Base-by-base conservation (phyloP, 2,888 invertebrate species). In the Amblyjoppa proteus region DNA sequence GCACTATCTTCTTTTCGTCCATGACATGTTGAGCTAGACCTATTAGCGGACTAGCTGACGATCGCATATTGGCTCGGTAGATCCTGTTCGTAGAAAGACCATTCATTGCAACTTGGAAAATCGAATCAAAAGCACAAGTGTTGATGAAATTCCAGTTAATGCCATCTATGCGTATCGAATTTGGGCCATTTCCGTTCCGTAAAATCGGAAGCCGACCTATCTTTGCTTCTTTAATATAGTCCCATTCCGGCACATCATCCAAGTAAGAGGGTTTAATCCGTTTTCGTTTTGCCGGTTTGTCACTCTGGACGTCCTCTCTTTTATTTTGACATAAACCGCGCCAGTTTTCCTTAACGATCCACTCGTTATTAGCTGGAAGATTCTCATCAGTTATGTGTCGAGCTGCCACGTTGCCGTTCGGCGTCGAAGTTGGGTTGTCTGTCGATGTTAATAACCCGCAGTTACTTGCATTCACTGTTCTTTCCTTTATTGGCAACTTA, bases 191-290 rank as follows among this genome's bases (percentile, higher is more conserved):
- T 64, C 38, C 64, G n/a, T 64, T 71, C 71, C 2, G 28, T 51
- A 34, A 25, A 28, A 71, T 53, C 3, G 73, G 73, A 11, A 73
- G 53, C n/a, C 58, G 56, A 2, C 56, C 73, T n/a, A 20, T 41
- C 13, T 73, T 73, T 1, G 56, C 38, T 7, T 73, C 13, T 56
- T 58, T 38, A 20, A 56, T 20, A 11, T 11, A 73, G 20, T 73
- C 68, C 68, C 68, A 68, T 41, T 68, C 41, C 38, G 73, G 73
- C 25, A 58, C 58, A 28, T 74, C 74, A 38, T 74, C 74, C 16
- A 74, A 61, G 38, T 74, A 74, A 3, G 74, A 74, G n/a, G 73
- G 56, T 9, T 58, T 34, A n/a, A n/a, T n/a, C 16, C 38, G 34
- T 25, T 49, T 69, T 25, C 3, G 4, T 41, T 64, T 77, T 6